Evolutionary conservation across 2,113 vertebrate species (phyloP), one percentile per base, ranked within the genome.

Genomic region (Acrocephalus kingi): DNA sequence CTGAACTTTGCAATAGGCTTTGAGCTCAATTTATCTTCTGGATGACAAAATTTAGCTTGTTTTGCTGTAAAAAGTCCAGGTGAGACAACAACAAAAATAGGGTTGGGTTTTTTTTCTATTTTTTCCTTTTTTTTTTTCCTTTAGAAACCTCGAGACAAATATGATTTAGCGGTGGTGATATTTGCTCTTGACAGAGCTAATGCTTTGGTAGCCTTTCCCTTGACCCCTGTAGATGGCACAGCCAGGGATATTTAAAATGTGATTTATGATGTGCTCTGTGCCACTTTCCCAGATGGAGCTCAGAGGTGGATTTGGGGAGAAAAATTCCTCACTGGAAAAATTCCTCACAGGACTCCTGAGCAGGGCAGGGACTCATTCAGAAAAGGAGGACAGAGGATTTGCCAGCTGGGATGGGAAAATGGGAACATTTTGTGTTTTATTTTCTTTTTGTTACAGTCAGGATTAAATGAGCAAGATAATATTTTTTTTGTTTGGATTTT

Each of bases 161-260:
- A 56, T 87, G 66, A 95, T 95, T 94, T 87, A 91, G 35, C 79
- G 78, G 33, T 61, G 68, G 69, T 82, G 77, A 45, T 89, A 84
- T 72, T 93, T 95, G 48, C 52, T 94, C 78, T 59, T 87, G 81
- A 94, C 52, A 87, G 84, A 94, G 66, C 35, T 82, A 87, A 75
- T 94, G 71, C 76, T 96, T 86, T 58, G 84, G 55, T 77, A 89
- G 80, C 74, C 81, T 91, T 93, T 95, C 58, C 71, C 66, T 93
- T 8, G 15, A 91, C 90, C 71, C 30, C 31, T 89, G 83, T 82
- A 52, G 77, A 48, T 63, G 66, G 31, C 17, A 49, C 3, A 79
- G 69, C 24, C 66, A 79, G 88, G 92, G 87, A 89, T 82, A 82
- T 46, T 91, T 79, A 63, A 84, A 87, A 84, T 55, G 21, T 2